phyloP scores from a whole-genome alignment of 1,140 invertebrate species.

The Drosophila hydei region DNA sequence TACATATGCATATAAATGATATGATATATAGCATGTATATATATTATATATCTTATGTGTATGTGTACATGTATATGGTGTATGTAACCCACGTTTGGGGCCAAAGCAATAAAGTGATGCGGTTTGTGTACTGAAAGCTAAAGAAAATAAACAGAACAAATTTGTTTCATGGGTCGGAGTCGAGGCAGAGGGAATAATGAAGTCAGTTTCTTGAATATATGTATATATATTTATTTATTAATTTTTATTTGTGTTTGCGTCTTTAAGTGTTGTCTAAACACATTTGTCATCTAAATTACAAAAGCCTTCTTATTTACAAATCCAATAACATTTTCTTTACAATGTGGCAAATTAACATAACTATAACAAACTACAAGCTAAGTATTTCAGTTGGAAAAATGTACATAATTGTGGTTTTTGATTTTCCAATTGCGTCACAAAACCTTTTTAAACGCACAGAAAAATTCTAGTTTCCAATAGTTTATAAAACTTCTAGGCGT shows the following conservation, averaged over 20 bases:
- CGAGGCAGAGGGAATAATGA: not conserved
- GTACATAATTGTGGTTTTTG: slow-evolving; percentile 16
- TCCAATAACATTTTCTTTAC: slow-evolving; percentile 31
- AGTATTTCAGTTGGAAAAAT: slow-evolving; percentile 29
- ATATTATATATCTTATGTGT: not conserved
- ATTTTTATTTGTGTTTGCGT: slow-evolving; percentile 56
- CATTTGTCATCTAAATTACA: slow-evolving; percentile 69
- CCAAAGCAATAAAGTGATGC: slow-evolving; percentile 68
- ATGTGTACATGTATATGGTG: not conserved
- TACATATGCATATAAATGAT: slow-evolving; percentile 1
- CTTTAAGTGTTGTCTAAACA: slow-evolving; percentile 74
- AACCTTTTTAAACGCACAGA: not conserved
- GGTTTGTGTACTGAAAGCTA: slow-evolving; percentile 69
- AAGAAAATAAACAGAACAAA: slow-evolving; percentile 6
- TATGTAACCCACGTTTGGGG: slow-evolving; percentile 54
- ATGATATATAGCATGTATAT: slow-evolving; percentile 11
- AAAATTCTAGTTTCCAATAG: slow-evolving; percentile 23
- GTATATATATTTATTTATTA: slow-evolving; percentile 46
- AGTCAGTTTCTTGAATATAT: slow-evolving; percentile 14
- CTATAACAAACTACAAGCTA: slow-evolving; percentile 66
- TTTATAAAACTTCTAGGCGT: slow-evolving; percentile 29
- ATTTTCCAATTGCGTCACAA: not conserved
- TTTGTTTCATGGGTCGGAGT: not conserved
- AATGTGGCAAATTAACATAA: slow-evolving; percentile 65
- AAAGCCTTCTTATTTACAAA: slow-evolving; percentile 64